Base-by-base conservation (phyloP, 2,888 invertebrate genomes). In the Parochlus steinenii region DNA sequence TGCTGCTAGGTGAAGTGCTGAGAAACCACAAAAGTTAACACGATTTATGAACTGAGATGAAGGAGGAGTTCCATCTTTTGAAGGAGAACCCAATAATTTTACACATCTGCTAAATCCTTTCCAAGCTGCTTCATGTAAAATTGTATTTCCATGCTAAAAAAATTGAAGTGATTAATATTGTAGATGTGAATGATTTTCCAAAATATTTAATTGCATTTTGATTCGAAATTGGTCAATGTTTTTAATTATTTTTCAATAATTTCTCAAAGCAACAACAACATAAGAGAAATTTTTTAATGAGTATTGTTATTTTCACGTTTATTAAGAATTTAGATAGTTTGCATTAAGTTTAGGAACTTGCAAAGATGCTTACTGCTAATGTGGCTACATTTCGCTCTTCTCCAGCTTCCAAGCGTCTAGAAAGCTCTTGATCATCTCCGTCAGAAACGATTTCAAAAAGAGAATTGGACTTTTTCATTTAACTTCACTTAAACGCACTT, bases 121-220 rank as follows among this genome's bases (percentile, higher is more conserved):
- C 85, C 90, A 92, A 3, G 92, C 77, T 8, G 92, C 87, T 57
- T 93, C 93, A 61, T 95, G 95, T 10, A 89, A 62, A 1, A 92
- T 80, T 7, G 86, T 83, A 64, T 95, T 93, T 41, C 90, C 92
- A 60, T 90, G 85, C 83, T 87, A 63, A 34, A 63, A 55, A 43
- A 11, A 39, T 11, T 12, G 15, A 22, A 20, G 5, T 5, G 3
- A 12, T 14, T 19, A 22, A 23, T 27, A 8, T 22, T 10, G 7
- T 22, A n/a, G n/a, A 33, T 8, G 17, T 6, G 11, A 18, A 12
- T 25, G 11, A 26, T 12, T 26, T 33, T 16, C 11, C 8, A 7
- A 30, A n/a, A 4, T 11, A 6, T n/a, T 16, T 4, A 14, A 28
- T 28, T n/a, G n/a, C n/a, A n/a, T n/a, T n/a, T n/a, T n/a, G n/a